phyloP scores from a whole-genome alignment of 2,888 invertebrate genomes.

The Eudemis profundana region DNA sequence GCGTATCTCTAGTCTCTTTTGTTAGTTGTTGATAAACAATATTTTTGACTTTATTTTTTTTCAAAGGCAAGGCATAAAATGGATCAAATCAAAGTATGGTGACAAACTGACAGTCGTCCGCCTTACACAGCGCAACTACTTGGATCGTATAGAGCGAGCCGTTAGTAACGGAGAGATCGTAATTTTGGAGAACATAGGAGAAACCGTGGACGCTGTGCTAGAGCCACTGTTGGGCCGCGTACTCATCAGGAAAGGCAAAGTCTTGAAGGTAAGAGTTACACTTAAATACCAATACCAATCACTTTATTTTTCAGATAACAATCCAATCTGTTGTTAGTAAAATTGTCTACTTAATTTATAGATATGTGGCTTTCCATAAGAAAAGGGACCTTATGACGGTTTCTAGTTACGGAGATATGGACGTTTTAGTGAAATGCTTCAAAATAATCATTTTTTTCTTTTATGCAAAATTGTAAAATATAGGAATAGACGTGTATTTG shows the following conservation, averaged over 20 bases:
- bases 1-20: too few species aligned
- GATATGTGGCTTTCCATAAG: too few species aligned
- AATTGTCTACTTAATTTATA: too few species aligned
- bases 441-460: too few species aligned
- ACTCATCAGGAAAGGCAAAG: slow-evolving; percentile 94
- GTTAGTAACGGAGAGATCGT: slow-evolving; percentile 90
- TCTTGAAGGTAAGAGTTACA: slow-evolving; percentile 86
- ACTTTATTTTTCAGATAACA: too few species aligned
- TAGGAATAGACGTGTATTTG: too few species aligned
- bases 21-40: background rate
- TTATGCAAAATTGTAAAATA: too few species aligned
- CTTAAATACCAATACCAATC: too few species aligned
- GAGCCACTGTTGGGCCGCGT: slow-evolving; percentile 95
- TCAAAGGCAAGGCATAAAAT: slow-evolving; percentile 93
- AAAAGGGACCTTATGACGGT: too few species aligned
- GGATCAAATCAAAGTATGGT: slow-evolving; percentile 96
- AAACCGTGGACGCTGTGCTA: slow-evolving; percentile 94
- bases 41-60: background rate
- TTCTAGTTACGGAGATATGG: too few species aligned
- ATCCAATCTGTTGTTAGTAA: too few species aligned
- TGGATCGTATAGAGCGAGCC: slow-evolving; percentile 92
- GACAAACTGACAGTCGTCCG: slow-evolving; percentile 89
- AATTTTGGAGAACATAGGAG: slow-evolving; percentile 95
- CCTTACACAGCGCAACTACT: slow-evolving; percentile 91
- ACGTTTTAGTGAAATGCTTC: too few species aligned